A percentile compares a stretch with the other conserved stretches of the same genome.
Conservation (phyloP, 2,113 vertebrate genomes). For the Gymnarchus niloticus region DNA sequence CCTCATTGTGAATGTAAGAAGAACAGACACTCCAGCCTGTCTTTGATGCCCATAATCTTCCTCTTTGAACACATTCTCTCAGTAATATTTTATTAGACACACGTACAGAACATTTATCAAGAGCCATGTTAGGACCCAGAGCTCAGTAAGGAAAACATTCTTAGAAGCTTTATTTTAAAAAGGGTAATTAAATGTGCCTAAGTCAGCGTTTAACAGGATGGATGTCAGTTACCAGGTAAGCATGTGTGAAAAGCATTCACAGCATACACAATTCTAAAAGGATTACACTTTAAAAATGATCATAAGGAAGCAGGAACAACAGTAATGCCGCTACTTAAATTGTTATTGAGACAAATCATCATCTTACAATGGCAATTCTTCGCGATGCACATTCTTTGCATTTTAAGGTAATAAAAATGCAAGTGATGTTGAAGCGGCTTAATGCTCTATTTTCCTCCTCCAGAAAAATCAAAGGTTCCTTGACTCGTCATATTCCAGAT, state of each 20-base stretch:
- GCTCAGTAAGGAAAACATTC: neutral
- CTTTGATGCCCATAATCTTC: conserved; percentile 11
- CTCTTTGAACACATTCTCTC: neutral
- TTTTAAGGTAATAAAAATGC: neutral
- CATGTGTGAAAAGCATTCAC: neutral
- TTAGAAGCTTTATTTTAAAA: neutral
- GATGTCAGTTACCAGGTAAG: neutral
- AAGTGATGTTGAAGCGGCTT: neutral
- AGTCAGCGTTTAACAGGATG: neutral
- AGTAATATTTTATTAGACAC: conserved; percentile 6
- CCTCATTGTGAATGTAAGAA: neutral
- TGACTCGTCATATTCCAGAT: neutral
- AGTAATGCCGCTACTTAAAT: neutral
- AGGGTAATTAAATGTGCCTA: neutral
- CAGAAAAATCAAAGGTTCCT: neutral
- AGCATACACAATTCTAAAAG: too few species aligned
- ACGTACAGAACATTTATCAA: neutral
- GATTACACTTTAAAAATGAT: neutral
- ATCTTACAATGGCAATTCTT: neutral
- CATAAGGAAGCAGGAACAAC: neutral
- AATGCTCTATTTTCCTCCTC: neutral
- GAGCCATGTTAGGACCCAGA: neutral
- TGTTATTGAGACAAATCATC: neutral
- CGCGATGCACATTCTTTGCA: neutral
- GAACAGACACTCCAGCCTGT: neutral